Evolutionary conservation across 2,888 invertebrate genomes (phyloP).

Genomic region (Melieria crassipennis): DNA sequence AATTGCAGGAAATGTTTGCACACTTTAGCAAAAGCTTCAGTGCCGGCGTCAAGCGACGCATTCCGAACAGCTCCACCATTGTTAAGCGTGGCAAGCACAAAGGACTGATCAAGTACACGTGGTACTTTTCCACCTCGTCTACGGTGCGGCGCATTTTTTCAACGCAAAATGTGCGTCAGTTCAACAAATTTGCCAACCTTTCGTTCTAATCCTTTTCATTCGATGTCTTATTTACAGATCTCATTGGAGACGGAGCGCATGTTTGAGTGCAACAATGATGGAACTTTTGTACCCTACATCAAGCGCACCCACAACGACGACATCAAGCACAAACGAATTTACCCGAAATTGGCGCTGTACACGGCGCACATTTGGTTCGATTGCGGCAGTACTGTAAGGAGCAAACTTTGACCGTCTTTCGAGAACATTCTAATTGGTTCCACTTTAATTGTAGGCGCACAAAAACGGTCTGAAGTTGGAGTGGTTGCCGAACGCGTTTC

Average conservation of each 20-base stretch:
- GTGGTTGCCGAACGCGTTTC: conserved; percentile 80
- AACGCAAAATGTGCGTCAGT: conserved; percentile 60
- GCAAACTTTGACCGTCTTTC: conserved; percentile 4
- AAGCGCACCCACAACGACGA: conserved; percentile 30
- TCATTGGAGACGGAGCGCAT: conserved; percentile 49
- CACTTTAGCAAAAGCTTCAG: conserved; percentile 78
- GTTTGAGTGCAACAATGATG: conserved; percentile 50
- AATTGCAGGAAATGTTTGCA: conserved; percentile 73
- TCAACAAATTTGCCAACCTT: conserved; percentile 33
- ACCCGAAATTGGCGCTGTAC: conserved; percentile 51
- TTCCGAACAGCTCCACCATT: conserved; percentile 73
- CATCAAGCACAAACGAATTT: conserved; percentile 50
- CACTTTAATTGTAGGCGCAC: conserved; percentile 55
- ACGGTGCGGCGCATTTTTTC: conserved; percentile 80
- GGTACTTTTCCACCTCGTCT: conserved; percentile 77
- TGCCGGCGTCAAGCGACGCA: conserved; percentile 71
- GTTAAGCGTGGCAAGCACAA: conserved; percentile 74
- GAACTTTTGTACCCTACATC: conserved; percentile 51
- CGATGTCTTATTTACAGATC: not conserved
- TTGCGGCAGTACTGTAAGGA: conserved; percentile 40
- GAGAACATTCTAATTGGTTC: not conserved
- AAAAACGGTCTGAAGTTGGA: conserved; percentile 77
- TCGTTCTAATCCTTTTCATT: not conserved
- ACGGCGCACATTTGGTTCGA: conserved; percentile 56
- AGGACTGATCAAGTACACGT: conserved; percentile 75